Evolutionary conservation across 1,140 invertebrate genomes (phyloP).

Genomic region (Drosophila pachea): DNA sequence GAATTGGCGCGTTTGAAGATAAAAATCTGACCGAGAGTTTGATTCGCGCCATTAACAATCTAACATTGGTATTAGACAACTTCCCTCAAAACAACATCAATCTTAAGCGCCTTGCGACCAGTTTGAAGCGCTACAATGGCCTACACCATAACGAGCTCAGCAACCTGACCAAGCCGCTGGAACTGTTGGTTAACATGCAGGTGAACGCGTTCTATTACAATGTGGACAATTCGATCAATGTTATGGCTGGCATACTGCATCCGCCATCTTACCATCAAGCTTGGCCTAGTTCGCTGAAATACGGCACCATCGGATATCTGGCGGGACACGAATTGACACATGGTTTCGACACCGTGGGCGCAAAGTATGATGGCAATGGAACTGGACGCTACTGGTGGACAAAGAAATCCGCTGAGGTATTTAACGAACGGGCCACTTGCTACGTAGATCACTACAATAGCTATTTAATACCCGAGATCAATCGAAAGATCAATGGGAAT

Average conservation of each 20-base stretch:
- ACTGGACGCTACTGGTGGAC: slow-evolving; percentile 70
- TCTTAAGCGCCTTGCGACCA: slow-evolving; percentile 30
- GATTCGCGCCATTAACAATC: slow-evolving; percentile 45
- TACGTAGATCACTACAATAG: slow-evolving; percentile 85
- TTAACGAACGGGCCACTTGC: slow-evolving; percentile 82
- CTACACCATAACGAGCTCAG: slow-evolving; percentile 35
- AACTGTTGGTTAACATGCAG: slow-evolving; percentile 59
- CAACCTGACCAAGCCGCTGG: slow-evolving; percentile 58
- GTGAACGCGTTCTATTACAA: slow-evolving; percentile 75
- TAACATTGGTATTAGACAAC: slow-evolving; percentile 29
- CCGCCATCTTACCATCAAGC: slow-evolving; percentile 91
- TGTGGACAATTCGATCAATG: slow-evolving; percentile 69
- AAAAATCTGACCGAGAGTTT: slow-evolving; percentile 30
- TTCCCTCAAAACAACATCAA: slow-evolving; percentile 55
- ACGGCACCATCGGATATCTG: slow-evolving; percentile 65
- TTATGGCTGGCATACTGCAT: slow-evolving; percentile 92
- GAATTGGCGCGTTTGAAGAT: slow-evolving; percentile 83
- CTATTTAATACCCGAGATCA: slow-evolving; percentile 79
- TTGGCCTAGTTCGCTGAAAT: slow-evolving; percentile 70
- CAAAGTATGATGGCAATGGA: slow-evolving; percentile 50
- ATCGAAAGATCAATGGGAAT: slow-evolving; percentile 81
- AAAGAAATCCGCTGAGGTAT: slow-evolving; percentile 53
- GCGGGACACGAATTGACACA: slow-evolving; percentile 73
- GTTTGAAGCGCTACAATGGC: slow-evolving; percentile 50
- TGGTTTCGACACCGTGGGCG: slow-evolving; percentile 63